Conservation (phyloP, 1,140 invertebrate genomes). For the Lepeophtheirus salmonis region DNA sequence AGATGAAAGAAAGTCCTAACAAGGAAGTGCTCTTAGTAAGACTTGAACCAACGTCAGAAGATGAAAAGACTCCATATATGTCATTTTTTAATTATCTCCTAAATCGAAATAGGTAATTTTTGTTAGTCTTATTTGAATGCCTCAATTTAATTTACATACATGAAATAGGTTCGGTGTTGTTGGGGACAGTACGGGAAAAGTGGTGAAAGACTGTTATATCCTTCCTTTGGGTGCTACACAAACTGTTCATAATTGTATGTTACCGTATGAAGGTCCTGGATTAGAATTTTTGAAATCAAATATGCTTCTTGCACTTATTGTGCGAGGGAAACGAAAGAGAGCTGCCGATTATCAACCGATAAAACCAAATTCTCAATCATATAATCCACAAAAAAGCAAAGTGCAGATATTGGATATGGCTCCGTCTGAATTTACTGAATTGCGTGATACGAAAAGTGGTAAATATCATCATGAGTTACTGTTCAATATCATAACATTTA, state of each 20-base stretch:
- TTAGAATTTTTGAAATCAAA: not conserved
- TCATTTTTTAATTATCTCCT: slow-evolving; percentile 74
- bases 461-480: no score
- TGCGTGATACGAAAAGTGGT: no score
- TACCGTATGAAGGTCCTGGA: slow-evolving; percentile 55
- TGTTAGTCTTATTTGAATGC: no score
- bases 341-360: not conserved
- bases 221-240: slow-evolving; percentile 57
- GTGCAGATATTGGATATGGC: no score
- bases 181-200: slow-evolving; percentile 38
- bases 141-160: no score
- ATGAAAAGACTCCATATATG: slow-evolving; percentile 64
- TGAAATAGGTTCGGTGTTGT: slow-evolving; percentile 43
- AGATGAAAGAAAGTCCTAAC: slow-evolving; percentile 52
- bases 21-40: slow-evolving; percentile 61
- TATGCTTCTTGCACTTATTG: slow-evolving; percentile 5
- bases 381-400: no score
- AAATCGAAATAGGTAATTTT: slow-evolving; percentile 33
- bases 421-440: no score
- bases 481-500: no score
- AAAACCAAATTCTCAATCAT: no score
- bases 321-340: not conserved
- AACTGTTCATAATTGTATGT: slow-evolving; percentile 50
- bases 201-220: slow-evolving; percentile 86
- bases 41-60: slow-evolving; percentile 53